phyloP scores from a whole-genome alignment of 2,888 invertebrate species.

The Cryptus armator region DNA sequence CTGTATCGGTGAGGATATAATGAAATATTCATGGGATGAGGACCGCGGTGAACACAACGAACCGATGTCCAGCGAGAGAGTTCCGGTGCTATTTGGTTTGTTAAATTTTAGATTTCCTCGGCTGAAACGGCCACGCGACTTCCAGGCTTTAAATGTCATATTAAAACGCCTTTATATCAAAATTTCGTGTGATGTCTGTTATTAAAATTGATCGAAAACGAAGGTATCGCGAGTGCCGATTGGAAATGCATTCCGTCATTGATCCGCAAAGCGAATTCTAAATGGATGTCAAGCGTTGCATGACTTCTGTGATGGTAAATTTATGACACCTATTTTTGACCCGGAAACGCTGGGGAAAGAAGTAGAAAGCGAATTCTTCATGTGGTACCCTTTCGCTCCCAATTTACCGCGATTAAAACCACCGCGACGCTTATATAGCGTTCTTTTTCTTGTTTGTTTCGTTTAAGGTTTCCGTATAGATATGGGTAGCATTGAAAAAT shows the following conservation, averaged over 20 bases:
- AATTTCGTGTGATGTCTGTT: too few species aligned
- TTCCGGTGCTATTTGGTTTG: not conserved
- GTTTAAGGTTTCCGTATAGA: not conserved
- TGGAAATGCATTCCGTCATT: too few species aligned
- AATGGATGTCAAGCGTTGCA: not conserved
- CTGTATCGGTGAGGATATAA: conserved; percentile 19
- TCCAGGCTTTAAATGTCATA: not conserved
- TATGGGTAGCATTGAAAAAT: conserved; percentile 31
- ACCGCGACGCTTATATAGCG: not conserved
- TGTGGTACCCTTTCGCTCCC: not conserved
- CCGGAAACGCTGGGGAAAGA: not conserved
- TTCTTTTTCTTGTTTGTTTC: conserved; percentile 6
- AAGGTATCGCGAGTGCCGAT: too few species aligned
- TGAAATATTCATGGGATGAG: conserved; percentile 37
- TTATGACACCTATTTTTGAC: conserved; percentile 22
- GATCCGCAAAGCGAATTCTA: too few species aligned
- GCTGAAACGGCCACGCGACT: not conserved
- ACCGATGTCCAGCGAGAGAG: not conserved
- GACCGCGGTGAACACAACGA: not conserved
- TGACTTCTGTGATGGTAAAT: conserved; percentile 18
- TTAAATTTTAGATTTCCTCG: not conserved
- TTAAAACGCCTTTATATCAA: too few species aligned
- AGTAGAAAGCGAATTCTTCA: not conserved
- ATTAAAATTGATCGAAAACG: too few species aligned
- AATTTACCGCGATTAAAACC: not conserved